A percentile compares a stretch with the other conserved stretches of the same genome.
phyloP scores from a whole-genome alignment of 2,113 vertebrate genomes.

The Columba janthina region DNA sequence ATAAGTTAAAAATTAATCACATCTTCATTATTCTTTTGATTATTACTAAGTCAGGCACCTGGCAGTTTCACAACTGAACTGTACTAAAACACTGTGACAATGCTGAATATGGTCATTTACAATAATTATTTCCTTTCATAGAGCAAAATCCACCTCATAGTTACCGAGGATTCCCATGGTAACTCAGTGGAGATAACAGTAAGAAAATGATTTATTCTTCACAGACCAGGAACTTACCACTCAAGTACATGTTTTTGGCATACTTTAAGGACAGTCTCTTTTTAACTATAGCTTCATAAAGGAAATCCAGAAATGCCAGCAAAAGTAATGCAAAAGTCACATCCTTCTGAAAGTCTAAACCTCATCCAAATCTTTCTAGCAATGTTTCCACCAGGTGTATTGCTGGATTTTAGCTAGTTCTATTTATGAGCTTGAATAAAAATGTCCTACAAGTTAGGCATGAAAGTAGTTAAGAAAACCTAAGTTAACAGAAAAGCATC shows the following conservation, averaged over 20 bases:
- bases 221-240: background rate
- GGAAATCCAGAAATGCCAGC: background rate
- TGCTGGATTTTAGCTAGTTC: background rate
- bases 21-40: background rate
- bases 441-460: background rate
- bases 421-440: background rate
- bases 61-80: background rate
- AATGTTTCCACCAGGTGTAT: background rate
- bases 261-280: background rate
- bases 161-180: background rate
- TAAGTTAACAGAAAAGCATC: conserved; percentile 36
- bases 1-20: conserved; percentile 4
- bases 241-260: background rate
- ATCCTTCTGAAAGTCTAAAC: background rate
- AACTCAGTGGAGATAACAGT: background rate
- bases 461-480: conserved; percentile 38
- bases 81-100: background rate
- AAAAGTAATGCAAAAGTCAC: background rate
- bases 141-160: background rate
- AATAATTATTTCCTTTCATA: background rate
- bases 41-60: background rate
- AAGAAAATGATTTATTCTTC: background rate
- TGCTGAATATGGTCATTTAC: background rate
- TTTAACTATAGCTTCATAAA: background rate
- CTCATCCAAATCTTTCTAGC: background rate